These are phyloP conservation scores for Coptodon bakossiorum DNA, from an alignment of 2,113 vertebrate genomes.

Conservation along the genomic window DNA sequence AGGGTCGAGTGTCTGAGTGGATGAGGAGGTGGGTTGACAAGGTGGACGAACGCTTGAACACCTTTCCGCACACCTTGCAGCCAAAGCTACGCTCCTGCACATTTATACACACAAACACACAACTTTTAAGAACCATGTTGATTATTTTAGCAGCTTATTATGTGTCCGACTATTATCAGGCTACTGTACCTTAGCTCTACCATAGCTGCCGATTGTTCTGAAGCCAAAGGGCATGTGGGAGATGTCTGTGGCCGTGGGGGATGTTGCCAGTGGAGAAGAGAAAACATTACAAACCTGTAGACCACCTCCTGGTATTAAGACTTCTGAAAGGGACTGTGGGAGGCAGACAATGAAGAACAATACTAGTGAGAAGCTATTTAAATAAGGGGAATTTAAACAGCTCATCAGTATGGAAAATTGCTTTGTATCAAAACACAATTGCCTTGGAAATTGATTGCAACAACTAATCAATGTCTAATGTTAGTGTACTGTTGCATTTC, in stretches of 20 bases:
- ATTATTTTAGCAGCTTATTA: background rate
- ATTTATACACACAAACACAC: background rate
- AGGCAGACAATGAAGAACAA: background rate
- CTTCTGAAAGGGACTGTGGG: slow-evolving; percentile 44
- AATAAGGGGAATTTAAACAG: background rate
- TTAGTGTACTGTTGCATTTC: background rate
- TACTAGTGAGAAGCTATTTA: background rate
- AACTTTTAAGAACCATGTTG: background rate
- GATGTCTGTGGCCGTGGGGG: background rate
- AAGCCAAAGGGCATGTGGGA: slow-evolving; percentile 15
- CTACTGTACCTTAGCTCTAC: slow-evolving; percentile 50
- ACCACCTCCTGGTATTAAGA: slow-evolving; percentile 31
- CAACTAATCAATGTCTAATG: background rate
- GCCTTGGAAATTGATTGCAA: background rate
- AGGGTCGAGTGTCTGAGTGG: slow-evolving; percentile 76
- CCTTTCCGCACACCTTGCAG: slow-evolving; percentile 73
- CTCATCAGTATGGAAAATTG: background rate
- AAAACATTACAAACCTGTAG: slow-evolving; percentile 27
- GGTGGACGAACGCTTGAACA: slow-evolving; percentile 67
- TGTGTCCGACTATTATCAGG: background rate
- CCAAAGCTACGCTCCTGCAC: slow-evolving; percentile 70
- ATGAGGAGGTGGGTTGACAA: slow-evolving; percentile 73
- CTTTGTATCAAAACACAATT: background rate
- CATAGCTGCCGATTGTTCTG: background rate
- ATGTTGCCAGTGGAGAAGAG: slow-evolving; percentile 1